phyloP scores from a whole-genome alignment of 92 coral and sea anemone genomes.

The Metridium senile region DNA sequence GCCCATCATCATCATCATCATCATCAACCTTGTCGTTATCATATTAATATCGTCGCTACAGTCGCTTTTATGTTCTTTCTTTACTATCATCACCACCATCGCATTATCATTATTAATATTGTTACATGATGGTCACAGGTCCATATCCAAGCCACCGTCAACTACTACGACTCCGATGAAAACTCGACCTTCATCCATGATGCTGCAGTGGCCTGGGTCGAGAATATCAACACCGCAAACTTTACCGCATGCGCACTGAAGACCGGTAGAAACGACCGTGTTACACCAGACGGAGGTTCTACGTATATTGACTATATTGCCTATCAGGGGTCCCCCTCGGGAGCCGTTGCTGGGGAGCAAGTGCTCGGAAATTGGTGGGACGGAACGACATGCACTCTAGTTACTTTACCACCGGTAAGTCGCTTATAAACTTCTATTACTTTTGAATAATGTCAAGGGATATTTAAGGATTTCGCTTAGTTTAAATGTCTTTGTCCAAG shows the following conservation, averaged over 20 bases:
- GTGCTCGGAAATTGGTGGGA: constrained; percentile 73
- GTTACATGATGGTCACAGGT: too few relatives aligned
- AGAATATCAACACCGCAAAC: too few relatives aligned
- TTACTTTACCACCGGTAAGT: constrained; percentile 42
- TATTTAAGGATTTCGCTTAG: too few relatives aligned
- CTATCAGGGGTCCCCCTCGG: constrained; percentile 70
- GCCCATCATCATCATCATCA: too few relatives aligned
- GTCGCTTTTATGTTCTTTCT: too few relatives aligned
- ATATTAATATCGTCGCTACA: too few relatives aligned
- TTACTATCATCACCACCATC: too few relatives aligned
- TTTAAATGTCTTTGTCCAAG: too few relatives aligned
- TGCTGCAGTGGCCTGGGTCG: constrained; percentile 84
- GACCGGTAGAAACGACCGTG: constrained; percentile 72
- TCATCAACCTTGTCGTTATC: too few relatives aligned
- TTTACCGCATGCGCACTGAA: constrained; percentile 74
- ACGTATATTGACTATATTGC: constrained; percentile 75
- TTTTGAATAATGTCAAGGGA: too few relatives aligned
- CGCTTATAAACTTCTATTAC: too few relatives aligned
- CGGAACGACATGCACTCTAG: constrained; percentile 59
- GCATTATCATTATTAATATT: too few relatives aligned
- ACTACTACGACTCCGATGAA: constrained; percentile 49
- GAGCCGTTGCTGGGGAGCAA: constrained; percentile 50
- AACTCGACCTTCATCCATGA: constrained; percentile 61
- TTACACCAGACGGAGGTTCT: constrained; percentile 67
- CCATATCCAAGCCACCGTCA: constrained; percentile 55